Evolutionary conservation across 2,797 vertebrate genomes (phyloP).

Genomic region (Sebastolobus altivelis): DNA sequence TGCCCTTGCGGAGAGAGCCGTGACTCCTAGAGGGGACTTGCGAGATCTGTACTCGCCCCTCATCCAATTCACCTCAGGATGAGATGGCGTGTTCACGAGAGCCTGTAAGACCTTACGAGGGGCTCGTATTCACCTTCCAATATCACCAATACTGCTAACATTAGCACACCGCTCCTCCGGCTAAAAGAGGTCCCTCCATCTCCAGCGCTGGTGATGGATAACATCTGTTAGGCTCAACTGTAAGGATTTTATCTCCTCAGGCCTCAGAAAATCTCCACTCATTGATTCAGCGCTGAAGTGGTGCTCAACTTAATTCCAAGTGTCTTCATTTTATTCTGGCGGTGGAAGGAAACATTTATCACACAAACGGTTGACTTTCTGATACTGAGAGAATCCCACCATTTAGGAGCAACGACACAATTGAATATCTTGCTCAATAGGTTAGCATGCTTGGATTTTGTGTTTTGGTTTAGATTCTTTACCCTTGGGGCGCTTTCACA

Average conservation of each 20-base stretch:
- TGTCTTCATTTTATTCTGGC: conserved; percentile 41
- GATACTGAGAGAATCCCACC: neutral
- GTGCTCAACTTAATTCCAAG: conserved; percentile 72
- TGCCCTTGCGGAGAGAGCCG: conserved; percentile 43
- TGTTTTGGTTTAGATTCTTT: neutral
- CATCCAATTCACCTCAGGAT: conserved; percentile 57
- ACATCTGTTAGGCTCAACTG: conserved; percentile 66
- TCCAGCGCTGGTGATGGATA: conserved; percentile 40
- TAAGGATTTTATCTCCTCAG: conserved; percentile 68
- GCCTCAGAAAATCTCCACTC: conserved; percentile 69
- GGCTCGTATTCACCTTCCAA: conserved; percentile 49
- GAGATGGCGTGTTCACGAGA: conserved; percentile 51
- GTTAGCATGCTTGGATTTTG: neutral
- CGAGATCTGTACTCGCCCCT: conserved; percentile 31
- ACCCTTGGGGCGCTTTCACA: neutral
- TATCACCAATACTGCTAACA: conserved; percentile 45
- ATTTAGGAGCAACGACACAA: neutral
- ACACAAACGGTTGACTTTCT: conserved; percentile 4
- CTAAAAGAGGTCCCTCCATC: conserved; percentile 4
- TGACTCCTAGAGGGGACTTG: conserved; percentile 43
- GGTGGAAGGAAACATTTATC: conserved; percentile 23
- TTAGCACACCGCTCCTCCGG: conserved; percentile 37
- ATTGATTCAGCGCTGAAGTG: conserved; percentile 73
- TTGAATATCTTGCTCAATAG: neutral
- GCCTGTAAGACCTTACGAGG: conserved; percentile 56